Evolutionary conservation across 2,888 invertebrate species (phyloP), one percentile per base, ranked within the genome.

Genomic region (Xanthostigma xanthostigma): DNA sequence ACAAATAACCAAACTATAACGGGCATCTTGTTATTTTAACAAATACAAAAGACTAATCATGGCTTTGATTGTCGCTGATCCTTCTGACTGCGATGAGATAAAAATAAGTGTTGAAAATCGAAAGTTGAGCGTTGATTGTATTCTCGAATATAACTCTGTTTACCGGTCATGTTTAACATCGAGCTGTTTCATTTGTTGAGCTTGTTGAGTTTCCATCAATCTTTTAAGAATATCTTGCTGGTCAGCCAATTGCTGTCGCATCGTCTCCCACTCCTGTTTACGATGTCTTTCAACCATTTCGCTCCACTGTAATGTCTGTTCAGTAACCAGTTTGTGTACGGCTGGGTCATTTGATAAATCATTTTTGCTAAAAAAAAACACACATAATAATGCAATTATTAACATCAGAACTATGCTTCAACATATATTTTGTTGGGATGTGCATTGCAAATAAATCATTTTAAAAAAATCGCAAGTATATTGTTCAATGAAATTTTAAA

Each of bases 301-400:
- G 50, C 90, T 87, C 96, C 97, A 98, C 59, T 96, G 92, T 11
- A 79, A 72, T 8, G 95, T 93, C 70, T 98, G 97, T 55, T 93
- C 93, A 38, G 80, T 78, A 34, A 98, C 94, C 46, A 95, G 73
- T 59, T 82, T 79, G 54, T 87, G 81, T 57, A 91, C 81, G 1
- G 76, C 70, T 0, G 84, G 78, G 68, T 91, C 90, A 58, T 76
- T 79, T 57, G 81, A 80, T 10, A 90, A 72, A 62, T 90, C 89
- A 57, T 79, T 80, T 69, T 88, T 88, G 67, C 88, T 89, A 67
- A 27, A n/a, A n/a, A n/a, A n/a, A 64, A 64, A 55, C 36, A 41
- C 44, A 46, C 38, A 44, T 27, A 27, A 6, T 27, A 27, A 27
- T 27, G 27, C n/a, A n/a, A 27, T 27, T 27, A n/a, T 27, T 27